phyloP scores from a whole-genome alignment of 2,888 invertebrate genomes.

The Mythimna ferrago region DNA sequence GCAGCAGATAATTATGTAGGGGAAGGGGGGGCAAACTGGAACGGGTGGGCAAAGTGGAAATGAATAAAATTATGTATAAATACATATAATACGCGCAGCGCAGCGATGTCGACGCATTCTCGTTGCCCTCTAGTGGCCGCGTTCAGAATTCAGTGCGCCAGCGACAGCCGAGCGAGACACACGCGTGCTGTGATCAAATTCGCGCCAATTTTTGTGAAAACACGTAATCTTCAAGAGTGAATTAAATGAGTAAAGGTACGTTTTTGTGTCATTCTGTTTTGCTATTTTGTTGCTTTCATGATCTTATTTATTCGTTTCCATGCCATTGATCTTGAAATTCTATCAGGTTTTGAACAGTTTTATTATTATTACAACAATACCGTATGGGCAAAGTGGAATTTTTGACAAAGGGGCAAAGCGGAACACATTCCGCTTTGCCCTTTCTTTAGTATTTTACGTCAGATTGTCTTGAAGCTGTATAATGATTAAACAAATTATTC shows the following conservation, averaged over 20 bases:
- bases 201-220: not conserved
- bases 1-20: too few species aligned
- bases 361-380: conserved; percentile 5
- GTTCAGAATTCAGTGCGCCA: not conserved
- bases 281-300: not conserved
- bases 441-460: conserved; percentile 1
- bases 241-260: not conserved
- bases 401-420: not conserved
- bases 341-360: not conserved
- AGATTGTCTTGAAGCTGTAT: conserved; percentile 3
- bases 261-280: not conserved
- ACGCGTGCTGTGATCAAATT: not conserved
- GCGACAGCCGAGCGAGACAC: not conserved
- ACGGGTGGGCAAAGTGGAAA: not conserved
- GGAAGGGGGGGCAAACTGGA: too few species aligned
- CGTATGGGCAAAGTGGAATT: conserved; percentile 1
- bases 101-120: too few species aligned
- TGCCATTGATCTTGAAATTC: conserved; percentile 2
- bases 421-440: not conserved
- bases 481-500: conserved; percentile 8
- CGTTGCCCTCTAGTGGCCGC: too few species aligned
- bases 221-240: not conserved
- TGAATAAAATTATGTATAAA: too few species aligned
- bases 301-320: not conserved
- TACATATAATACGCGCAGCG: too few species aligned